Evolutionary conservation across 2,888 invertebrate genomes (phyloP).

Genomic region (Sussaba pulchella): DNA sequence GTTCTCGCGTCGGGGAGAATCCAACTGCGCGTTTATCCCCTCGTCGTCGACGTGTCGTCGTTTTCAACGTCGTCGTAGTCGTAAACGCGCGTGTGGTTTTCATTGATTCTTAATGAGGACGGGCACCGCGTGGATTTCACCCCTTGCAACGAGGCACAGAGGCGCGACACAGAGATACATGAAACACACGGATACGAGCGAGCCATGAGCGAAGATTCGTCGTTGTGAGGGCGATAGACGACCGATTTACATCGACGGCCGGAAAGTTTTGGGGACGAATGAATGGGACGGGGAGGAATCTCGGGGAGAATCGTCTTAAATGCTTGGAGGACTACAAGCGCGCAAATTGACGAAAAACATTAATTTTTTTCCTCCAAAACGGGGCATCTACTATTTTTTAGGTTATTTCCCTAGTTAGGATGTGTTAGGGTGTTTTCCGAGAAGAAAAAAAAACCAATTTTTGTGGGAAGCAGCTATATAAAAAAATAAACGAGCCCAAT

Average conservation of each 20-base stretch:
- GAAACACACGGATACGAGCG: not conserved
- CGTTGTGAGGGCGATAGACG: no score
- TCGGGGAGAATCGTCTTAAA: constrained; percentile 5
- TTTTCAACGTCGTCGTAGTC: constrained; percentile 22
- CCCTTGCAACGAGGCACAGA: no score
- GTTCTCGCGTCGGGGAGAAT: no score
- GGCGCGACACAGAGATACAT: not conserved
- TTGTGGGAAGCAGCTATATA: no score
- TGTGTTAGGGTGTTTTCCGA: no score
- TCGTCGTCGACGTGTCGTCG: constrained; percentile 39
- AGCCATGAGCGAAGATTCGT: not conserved
- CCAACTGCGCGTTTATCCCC: constrained; percentile 45
- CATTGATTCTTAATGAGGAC: constrained; percentile 61
- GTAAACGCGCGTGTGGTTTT: constrained; percentile 39
- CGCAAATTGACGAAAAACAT: not conserved
- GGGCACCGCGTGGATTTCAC: not conserved
- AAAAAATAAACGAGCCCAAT: no score
- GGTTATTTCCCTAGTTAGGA: no score
- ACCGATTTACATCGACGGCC: not conserved
- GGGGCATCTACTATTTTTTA: no score
- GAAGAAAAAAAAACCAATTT: no score
- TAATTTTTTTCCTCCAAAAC: not conserved
- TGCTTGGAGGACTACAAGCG: not conserved
- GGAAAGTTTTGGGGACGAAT: not conserved
- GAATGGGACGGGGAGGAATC: not conserved